Conservation (phyloP, 2,113 vertebrate genomes). For the Alethe castanea region DNA sequence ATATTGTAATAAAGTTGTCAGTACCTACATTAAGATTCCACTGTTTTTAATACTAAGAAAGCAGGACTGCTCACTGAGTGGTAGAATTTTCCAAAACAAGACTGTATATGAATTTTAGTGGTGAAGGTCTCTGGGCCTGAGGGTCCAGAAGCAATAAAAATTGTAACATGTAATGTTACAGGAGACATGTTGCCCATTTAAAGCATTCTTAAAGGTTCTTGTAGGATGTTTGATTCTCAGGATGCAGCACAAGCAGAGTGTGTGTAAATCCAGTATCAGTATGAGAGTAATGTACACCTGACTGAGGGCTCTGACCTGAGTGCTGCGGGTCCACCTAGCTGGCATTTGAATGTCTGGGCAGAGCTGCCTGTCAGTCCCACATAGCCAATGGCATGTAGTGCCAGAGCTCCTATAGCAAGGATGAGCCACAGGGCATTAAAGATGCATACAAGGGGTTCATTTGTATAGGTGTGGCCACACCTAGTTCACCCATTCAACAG, state of each 20-base stretch:
- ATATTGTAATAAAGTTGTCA: neutral
- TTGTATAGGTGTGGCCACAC: neutral
- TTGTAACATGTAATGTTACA: neutral
- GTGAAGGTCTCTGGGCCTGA: neutral
- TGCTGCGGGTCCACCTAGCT: accelerated
- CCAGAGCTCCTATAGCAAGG: neutral
- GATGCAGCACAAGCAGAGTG: neutral
- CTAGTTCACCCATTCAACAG: neutral
- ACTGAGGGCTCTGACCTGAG: neutral
- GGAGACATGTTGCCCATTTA: neutral
- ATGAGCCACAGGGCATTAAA: accelerated
- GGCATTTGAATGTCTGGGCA: neutral
- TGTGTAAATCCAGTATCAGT: neutral
- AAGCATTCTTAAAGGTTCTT: neutral
- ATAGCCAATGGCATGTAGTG: neutral
- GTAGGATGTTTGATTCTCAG: neutral
- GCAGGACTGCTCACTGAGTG: neutral
- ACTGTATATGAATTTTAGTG: neutral
- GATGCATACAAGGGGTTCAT: accelerated
- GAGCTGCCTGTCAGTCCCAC: neutral
- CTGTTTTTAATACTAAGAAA: neutral
- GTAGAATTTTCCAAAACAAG: neutral
- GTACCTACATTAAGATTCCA: neutral
- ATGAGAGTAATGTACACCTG: neutral
- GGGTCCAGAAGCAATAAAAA: neutral